Percentiles rank a stretch among this genome's conserved stretches.
These are phyloP conservation scores for Dinoponera quadriceps DNA, from an alignment of 1,140 invertebrate genomes.

Conservation along the genomic window DNA sequence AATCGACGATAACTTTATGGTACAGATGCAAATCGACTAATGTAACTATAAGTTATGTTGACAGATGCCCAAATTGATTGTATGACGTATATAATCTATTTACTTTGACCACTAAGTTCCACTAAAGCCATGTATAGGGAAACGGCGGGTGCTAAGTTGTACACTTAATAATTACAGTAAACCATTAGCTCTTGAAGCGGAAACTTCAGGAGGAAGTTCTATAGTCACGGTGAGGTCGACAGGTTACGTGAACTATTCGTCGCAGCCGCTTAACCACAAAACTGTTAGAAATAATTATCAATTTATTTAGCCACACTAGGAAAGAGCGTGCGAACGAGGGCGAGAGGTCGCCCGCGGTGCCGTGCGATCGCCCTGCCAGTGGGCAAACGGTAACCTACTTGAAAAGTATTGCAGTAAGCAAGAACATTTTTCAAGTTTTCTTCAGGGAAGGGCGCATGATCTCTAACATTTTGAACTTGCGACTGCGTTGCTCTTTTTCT, in stretches of 20 bases:
- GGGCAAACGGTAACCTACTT: slow-evolving; percentile 45
- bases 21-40: too few relatives aligned
- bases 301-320: slow-evolving; percentile 32
- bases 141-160: too few relatives aligned
- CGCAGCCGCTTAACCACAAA: slow-evolving; percentile 39
- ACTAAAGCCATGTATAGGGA: too few relatives aligned
- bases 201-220: slow-evolving; percentile 36
- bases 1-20: too few relatives aligned
- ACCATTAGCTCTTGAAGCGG: too few relatives aligned
- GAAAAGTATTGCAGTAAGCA: slow-evolving; percentile 68
- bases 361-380: background rate
- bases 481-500: too few relatives aligned
- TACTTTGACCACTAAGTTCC: too few relatives aligned
- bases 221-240: slow-evolving; percentile 38
- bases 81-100: too few relatives aligned
- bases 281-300: slow-evolving; percentile 57
- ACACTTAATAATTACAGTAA: too few relatives aligned
- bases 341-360: slow-evolving; percentile 13
- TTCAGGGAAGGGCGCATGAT: slow-evolving; percentile 1
- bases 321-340: background rate
- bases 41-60: too few relatives aligned
- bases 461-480: slow-evolving; percentile 59
- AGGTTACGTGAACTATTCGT: slow-evolving; percentile 46
- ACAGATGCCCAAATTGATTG: too few relatives aligned
- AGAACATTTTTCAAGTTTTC: slow-evolving; percentile 68